Conservation (phyloP, 2,797 vertebrate species). For the Falco peregrinus region DNA sequence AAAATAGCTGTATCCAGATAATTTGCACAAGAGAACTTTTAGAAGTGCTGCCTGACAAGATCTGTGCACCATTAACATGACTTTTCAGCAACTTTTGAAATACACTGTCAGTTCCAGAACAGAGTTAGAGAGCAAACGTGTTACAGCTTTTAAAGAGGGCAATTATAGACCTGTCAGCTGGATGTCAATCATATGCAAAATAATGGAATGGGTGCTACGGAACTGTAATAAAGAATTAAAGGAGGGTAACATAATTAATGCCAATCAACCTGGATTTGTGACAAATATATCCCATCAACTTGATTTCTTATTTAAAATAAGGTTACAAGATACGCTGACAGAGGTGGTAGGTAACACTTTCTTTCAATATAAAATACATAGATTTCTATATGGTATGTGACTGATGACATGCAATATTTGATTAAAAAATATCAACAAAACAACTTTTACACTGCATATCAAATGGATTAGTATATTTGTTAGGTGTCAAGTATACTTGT, state of each 20-base stretch:
- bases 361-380: neutral
- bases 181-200: constrained; percentile 15
- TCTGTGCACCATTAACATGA: neutral
- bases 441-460: neutral
- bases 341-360: neutral
- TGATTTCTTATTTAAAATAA: neutral
- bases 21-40: neutral
- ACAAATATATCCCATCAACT: neutral
- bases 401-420: neutral
- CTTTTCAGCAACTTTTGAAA: constrained; percentile 12
- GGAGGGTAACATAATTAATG: neutral
- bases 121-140: neutral
- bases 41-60: neutral
- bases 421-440: neutral
- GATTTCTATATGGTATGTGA: neutral
- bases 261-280: neutral
- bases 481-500: neutral
- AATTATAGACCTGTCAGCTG: constrained; percentile 35
- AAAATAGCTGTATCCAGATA: neutral
- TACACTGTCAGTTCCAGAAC: neutral
- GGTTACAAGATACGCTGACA: neutral
- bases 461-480: neutral
- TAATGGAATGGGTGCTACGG: neutral
- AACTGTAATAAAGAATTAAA: constrained; percentile 30
- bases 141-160: constrained; percentile 4